phyloP scores from a whole-genome alignment of 92 coral and sea anemone genomes.

The Phenganax stokvisi region DNA sequence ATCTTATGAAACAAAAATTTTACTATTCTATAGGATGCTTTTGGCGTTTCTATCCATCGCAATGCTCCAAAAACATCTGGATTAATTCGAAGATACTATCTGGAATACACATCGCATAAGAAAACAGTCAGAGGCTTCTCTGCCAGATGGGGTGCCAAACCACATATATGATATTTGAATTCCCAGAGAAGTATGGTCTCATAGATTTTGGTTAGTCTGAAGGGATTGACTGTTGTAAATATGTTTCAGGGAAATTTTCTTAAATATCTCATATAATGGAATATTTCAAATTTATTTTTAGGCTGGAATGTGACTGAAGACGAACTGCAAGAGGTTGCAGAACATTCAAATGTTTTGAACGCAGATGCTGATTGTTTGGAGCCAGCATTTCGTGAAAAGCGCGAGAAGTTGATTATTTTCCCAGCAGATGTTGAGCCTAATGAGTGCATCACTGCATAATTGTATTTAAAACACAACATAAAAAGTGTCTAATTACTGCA shows the following conservation, averaged over 20 bases:
- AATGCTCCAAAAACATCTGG: slow-evolving; percentile 42
- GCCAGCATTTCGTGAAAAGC: slow-evolving; percentile 31
- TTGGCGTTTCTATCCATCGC: slow-evolving; percentile 38
- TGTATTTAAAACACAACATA: slow-evolving; percentile 34
- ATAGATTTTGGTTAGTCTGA: slow-evolving; percentile 38
- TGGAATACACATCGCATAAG: slow-evolving; percentile 46
- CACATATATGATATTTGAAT: slow-evolving; percentile 25
- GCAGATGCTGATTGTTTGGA: slow-evolving; percentile 35
- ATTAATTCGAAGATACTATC: slow-evolving; percentile 38
- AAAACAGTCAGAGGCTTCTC: slow-evolving; percentile 29
- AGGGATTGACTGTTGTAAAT: too few relatives aligned
- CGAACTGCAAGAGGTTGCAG: slow-evolving; percentile 35
- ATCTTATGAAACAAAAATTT: not conserved
- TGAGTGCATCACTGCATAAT: slow-evolving; percentile 39
- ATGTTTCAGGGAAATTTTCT: not conserved
- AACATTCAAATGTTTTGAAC: slow-evolving; percentile 41
- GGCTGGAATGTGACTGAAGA: slow-evolving; percentile 40
- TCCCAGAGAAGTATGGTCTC: slow-evolving; percentile 45
- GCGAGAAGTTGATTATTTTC: slow-evolving; percentile 41
- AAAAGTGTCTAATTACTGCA: too few relatives aligned
- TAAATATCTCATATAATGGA: not conserved
- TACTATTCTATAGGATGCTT: slow-evolving; percentile 26
- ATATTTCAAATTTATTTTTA: not conserved
- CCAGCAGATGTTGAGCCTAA: slow-evolving; percentile 45
- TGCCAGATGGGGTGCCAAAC: slow-evolving; percentile 43